Evolutionary conservation across 1,140 invertebrate genomes (phyloP).

Genomic region (Chelonus insularis): DNA sequence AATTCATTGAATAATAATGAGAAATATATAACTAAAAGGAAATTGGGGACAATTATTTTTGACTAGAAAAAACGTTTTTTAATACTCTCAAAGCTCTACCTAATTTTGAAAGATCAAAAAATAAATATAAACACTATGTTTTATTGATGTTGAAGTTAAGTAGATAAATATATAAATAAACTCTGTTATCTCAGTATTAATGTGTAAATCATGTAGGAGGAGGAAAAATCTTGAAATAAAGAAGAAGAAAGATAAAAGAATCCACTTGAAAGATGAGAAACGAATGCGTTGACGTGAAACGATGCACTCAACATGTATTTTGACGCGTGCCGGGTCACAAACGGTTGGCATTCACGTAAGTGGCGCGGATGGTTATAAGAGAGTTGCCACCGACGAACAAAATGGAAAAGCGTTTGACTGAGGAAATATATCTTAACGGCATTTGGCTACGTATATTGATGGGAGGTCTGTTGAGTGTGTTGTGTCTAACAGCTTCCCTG

Average conservation of each 20-base stretch:
- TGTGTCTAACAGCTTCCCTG: constrained; percentile 50
- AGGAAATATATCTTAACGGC: constrained; percentile 56
- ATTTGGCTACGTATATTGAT: constrained; percentile 52
- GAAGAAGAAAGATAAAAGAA: constrained; percentile 1
- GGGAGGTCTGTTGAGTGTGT: constrained; percentile 56
- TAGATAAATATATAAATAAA: not conserved
- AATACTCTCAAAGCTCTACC: no score
- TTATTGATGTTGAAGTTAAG: no score
- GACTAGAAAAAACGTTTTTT: no score
- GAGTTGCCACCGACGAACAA: constrained; percentile 35
- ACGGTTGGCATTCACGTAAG: constrained; percentile 20
- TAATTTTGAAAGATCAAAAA: no score
- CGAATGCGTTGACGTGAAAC: constrained; percentile 36
- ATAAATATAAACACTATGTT: no score
- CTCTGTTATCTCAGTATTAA: not conserved
- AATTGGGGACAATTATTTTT: no score
- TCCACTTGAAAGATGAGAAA: constrained; percentile 29
- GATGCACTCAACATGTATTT: constrained; percentile 40
- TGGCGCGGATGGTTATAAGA: constrained; percentile 19
- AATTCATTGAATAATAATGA: no score
- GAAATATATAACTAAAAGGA: no score
- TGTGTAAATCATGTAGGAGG: not conserved
- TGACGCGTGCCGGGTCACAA: constrained; percentile 32
- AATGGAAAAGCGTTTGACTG: constrained; percentile 37
- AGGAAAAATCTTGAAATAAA: not conserved